Evolutionary conservation across 2,888 invertebrate species (phyloP).

Genomic region (Pollenia labialis): DNA sequence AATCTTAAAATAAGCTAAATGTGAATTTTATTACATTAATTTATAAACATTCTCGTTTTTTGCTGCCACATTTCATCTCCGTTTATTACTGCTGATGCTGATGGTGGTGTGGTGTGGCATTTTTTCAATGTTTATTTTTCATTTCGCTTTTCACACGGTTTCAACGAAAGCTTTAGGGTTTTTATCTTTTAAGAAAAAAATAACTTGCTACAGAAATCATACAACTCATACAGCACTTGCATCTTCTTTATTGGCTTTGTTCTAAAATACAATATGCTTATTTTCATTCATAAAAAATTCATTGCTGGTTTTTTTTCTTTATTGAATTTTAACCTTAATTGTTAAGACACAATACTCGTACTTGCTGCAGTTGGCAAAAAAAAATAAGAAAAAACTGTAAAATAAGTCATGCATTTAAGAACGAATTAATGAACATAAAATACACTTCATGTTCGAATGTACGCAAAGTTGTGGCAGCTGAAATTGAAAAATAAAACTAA

Average conservation of each 20-base stretch:
- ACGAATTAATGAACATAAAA: constrained; percentile 47
- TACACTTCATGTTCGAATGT: constrained; percentile 22
- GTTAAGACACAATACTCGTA: constrained; percentile 32
- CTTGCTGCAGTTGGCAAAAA: constrained; percentile 44
- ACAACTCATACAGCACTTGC: constrained; percentile 1
- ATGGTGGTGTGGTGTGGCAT: background rate
- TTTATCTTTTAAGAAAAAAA: constrained; percentile 24
- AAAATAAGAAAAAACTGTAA: constrained; percentile 47
- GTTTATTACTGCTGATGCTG: constrained; percentile 14
- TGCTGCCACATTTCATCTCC: background rate
- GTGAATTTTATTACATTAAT: constrained; percentile 66
- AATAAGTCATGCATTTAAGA: constrained; percentile 66
- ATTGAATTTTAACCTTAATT: constrained; percentile 57
- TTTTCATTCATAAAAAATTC: constrained; percentile 39
- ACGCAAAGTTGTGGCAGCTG: constrained; percentile 27
- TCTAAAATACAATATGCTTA: constrained; percentile 23
- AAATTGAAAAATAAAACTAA: background rate
- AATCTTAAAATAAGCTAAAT: constrained; percentile 70
- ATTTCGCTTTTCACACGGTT: constrained; percentile 52
- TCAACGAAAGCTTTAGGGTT: constrained; percentile 39
- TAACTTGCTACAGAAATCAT: background rate
- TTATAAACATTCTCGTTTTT: constrained; percentile 38
- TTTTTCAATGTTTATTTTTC: constrained; percentile 27
- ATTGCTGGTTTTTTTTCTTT: constrained; percentile 30
- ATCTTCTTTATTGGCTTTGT: constrained; percentile 35